A percentile compares a stretch with the other conserved stretches of the same genome.
Evolutionary conservation across 1,140 invertebrate genomes (phyloP).

Genomic region (Maconellicoccus hirsutus): DNA sequence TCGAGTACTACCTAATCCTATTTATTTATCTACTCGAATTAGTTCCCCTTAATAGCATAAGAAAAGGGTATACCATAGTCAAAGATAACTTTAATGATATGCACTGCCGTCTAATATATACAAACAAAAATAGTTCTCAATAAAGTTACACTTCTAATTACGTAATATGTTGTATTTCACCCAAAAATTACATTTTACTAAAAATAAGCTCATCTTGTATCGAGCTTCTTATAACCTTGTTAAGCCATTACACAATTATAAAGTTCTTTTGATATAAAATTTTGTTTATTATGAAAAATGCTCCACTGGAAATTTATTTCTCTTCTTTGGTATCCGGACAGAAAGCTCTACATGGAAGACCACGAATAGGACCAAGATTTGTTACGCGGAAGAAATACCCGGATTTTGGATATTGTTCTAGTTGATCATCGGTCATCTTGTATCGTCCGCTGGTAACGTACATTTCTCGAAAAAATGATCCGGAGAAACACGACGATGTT

Average conservation of each 20-base stretch:
- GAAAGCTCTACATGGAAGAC: not conserved
- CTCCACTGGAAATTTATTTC: not conserved
- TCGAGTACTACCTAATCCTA: not conserved
- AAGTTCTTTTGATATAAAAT: too few relatives aligned
- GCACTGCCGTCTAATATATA: not conserved
- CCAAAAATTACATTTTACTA: not conserved
- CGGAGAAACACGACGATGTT: not conserved
- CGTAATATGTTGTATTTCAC: not conserved
- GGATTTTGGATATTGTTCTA: not conserved
- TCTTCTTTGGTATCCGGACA: not conserved
- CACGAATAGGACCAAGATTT: not conserved
- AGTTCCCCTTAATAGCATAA: not conserved
- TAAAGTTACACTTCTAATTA: not conserved
- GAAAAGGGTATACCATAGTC: too few relatives aligned
- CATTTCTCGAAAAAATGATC: not conserved
- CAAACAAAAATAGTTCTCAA: not conserved
- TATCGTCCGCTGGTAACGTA: not conserved
- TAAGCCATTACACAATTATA: too few relatives aligned
- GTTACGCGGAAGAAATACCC: not conserved
- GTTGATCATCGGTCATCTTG: not conserved
- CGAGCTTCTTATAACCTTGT: too few relatives aligned
- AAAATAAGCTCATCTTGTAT: not conserved
- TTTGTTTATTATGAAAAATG: too few relatives aligned
- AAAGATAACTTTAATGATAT: not conserved
- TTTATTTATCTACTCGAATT: conserved; percentile 2